phyloP scores from a whole-genome alignment of 2,888 invertebrate genomes.

The Apoda limacodes region DNA sequence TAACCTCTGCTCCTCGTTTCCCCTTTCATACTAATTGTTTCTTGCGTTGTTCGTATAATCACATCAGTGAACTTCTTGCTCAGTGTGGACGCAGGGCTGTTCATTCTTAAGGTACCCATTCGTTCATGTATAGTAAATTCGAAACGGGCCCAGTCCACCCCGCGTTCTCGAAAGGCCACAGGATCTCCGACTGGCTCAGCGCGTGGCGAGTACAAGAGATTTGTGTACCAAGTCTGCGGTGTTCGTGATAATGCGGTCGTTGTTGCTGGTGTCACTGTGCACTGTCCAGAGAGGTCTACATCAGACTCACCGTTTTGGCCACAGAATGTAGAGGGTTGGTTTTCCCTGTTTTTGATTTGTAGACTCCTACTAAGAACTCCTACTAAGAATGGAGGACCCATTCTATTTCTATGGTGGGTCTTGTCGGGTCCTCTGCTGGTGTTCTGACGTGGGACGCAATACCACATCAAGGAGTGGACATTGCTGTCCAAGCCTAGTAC shows the following conservation, averaged over 20 bases:
- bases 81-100: too few relatives aligned
- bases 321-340: slow-evolving; percentile 10
- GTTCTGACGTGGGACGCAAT: slow-evolving; percentile 6
- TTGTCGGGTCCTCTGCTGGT: slow-evolving; percentile 9
- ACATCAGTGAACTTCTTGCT: too few relatives aligned
- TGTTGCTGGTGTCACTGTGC: slow-evolving; percentile 9
- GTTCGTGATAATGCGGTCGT: slow-evolving; percentile 18
- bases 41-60: too few relatives aligned
- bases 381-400: slow-evolving; percentile 14
- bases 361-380: slow-evolving; percentile 8
- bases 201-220: background rate
- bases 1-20: too few relatives aligned
- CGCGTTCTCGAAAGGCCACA: too few relatives aligned
- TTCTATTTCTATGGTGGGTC: slow-evolving; percentile 1
- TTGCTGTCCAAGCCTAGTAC: slow-evolving; percentile 13
- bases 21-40: too few relatives aligned
- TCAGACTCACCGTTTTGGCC: slow-evolving; percentile 10
- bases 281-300: slow-evolving; percentile 13
- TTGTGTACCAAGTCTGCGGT: background rate
- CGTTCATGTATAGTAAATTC: slow-evolving; percentile 1
- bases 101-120: slow-evolving; percentile 3
- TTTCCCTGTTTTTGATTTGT: slow-evolving; percentile 2
- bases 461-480: slow-evolving; percentile 17
- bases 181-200: slow-evolving; percentile 1
- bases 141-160: slow-evolving; percentile 5